Conservation (phyloP, 2,797 vertebrate species). For the Jordanella pulchra region DNA sequence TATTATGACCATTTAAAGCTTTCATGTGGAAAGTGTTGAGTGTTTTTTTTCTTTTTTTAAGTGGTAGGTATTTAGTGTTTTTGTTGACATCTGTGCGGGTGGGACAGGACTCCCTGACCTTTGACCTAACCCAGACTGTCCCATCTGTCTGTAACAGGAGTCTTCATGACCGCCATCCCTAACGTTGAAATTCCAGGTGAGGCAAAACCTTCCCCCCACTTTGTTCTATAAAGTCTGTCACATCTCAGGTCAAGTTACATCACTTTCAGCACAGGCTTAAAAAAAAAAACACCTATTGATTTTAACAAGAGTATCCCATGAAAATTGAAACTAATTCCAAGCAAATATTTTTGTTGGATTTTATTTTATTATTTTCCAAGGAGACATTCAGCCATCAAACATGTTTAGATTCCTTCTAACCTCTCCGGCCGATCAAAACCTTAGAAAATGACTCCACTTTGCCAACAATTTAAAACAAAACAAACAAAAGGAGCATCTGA, state of each 20-base stretch:
- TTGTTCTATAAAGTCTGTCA: not conserved
- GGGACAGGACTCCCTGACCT: slow-evolving; percentile 37
- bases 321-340: not conserved
- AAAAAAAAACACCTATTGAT: not conserved
- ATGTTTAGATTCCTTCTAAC: not conserved
- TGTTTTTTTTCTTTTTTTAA: not conserved
- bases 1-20: not conserved
- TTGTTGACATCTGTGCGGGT: slow-evolving; percentile 48
- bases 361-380: no score
- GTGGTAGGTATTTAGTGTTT: slow-evolving; percentile 6
- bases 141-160: slow-evolving; percentile 64
- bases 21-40: not conserved
- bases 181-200: slow-evolving; percentile 72
- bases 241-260: slow-evolving; percentile 1
- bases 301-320: not conserved
- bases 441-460: not conserved
- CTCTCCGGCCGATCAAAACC: not conserved
- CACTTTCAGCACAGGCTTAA: not conserved
- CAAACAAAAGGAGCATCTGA: not conserved
- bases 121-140: slow-evolving; percentile 52
- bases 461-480: no score
- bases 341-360: not conserved
- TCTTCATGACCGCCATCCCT: slow-evolving; percentile 34
- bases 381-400: not conserved
- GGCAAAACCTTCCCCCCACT: slow-evolving; percentile 30